Percentiles rank a stretch among this genome's conserved stretches.
These are phyloP conservation scores for Malurus alboscapulatus DNA, from an alignment of 2,113 vertebrate species.

Conservation along the genomic window DNA sequence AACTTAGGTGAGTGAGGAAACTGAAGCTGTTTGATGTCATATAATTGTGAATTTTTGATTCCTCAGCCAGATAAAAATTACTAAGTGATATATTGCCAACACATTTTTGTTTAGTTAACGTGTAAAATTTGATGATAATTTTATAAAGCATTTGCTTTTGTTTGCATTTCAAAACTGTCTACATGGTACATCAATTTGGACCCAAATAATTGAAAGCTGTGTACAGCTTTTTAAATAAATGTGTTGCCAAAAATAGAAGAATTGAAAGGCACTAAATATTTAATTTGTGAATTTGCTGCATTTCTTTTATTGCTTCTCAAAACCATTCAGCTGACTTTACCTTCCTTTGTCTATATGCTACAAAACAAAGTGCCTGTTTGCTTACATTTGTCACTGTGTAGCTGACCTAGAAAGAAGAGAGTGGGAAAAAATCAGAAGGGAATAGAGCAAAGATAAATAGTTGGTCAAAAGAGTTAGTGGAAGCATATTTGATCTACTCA, in stretches of 20 bases:
- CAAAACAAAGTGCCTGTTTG: background rate
- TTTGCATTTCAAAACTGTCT: background rate
- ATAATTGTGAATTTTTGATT: background rate
- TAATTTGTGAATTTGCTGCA: background rate
- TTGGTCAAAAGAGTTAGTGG: background rate
- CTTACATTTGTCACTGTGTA: background rate
- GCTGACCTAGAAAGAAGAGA: background rate
- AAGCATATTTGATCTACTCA: background rate
- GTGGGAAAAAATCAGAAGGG: background rate
- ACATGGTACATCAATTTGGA: background rate
- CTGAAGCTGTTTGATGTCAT: background rate
- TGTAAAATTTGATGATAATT: background rate
- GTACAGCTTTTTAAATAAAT: background rate
- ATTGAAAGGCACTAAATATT: background rate
- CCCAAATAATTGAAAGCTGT: background rate
- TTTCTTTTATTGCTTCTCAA: background rate
- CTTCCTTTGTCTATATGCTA: background rate
- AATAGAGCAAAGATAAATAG: background rate
- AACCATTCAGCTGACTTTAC: background rate
- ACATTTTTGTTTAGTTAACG: background rate
- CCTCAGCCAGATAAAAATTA: background rate
- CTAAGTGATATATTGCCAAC: background rate
- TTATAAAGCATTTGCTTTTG: background rate
- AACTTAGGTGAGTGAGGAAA: conserved; percentile 84
- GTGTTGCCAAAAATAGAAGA: background rate